Evolutionary conservation across 2,797 vertebrate species (phyloP).

Genomic region (Acestrorhynchus altus): DNA sequence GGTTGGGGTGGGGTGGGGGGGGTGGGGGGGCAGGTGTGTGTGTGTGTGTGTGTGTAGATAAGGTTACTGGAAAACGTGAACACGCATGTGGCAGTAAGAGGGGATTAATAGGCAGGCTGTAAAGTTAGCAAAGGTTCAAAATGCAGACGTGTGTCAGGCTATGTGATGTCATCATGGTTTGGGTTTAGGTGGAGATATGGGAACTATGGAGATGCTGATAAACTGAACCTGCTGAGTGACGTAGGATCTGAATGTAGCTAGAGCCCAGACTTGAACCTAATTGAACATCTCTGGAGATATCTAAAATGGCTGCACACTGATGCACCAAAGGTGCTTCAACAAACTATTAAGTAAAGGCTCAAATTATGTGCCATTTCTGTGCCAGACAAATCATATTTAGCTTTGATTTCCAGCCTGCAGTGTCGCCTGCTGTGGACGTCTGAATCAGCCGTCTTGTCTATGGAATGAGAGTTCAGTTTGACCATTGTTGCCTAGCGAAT

Average conservation of each 20-base stretch:
- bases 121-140: conserved; percentile 60
- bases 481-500: not conserved
- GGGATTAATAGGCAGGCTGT: conserved; percentile 68
- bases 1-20: not conserved
- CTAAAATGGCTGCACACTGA: too few relatives aligned
- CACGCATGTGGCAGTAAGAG: conserved; percentile 60
- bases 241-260: not conserved
- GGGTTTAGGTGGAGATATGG: not conserved
- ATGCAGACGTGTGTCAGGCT: conserved; percentile 57
- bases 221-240: not conserved
- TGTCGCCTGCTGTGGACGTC: not conserved
- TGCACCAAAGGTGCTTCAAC: too few relatives aligned
- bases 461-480: not conserved
- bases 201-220: not conserved
- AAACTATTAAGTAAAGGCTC: too few relatives aligned
- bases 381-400: too few relatives aligned
- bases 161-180: conserved; percentile 40
- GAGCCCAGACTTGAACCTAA: too few relatives aligned
- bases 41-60: not conserved
- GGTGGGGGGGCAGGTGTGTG: not conserved
- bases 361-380: not conserved
- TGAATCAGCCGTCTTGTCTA: not conserved
- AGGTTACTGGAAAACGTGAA: conserved; percentile 9
- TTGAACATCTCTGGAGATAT: too few relatives aligned
- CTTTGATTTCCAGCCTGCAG: not conserved